Percentiles rank a stretch among this genome's conserved stretches.
phyloP scores from a whole-genome alignment of 2,113 vertebrate genomes.

The Lethenteron reissneri region DNA sequence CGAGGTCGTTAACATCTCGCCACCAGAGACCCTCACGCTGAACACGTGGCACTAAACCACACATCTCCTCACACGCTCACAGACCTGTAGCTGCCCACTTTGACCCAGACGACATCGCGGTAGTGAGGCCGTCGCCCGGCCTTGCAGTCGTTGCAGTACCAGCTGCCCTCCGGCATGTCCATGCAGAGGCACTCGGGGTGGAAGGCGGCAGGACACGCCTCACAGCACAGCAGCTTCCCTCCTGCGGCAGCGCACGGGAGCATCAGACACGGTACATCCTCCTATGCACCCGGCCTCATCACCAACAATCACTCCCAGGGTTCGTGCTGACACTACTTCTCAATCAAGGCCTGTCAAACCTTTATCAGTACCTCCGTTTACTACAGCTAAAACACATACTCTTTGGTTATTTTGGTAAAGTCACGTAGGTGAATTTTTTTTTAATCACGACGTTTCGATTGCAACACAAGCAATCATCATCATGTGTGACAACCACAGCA shows the following conservation, averaged over 20 bases:
- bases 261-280: background rate
- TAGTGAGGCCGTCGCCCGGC: conserved; percentile 83
- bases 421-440: too few relatives aligned
- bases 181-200: conserved; percentile 94
- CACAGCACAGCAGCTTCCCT: conserved; percentile 88
- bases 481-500: too few relatives aligned
- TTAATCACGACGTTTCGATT: too few relatives aligned
- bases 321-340: too few relatives aligned
- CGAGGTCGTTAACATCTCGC: too few relatives aligned
- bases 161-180: conserved; percentile 90
- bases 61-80: conserved; percentile 11
- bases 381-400: too few relatives aligned
- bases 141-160: conserved; percentile 96
- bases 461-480: too few relatives aligned
- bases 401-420: too few relatives aligned
- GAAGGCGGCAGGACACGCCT: conserved; percentile 88
- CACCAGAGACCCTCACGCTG: too few relatives aligned
- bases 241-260: conserved; percentile 25
- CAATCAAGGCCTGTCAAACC: too few relatives aligned
- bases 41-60: too few relatives aligned
- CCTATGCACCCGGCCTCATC: background rate
- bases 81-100: conserved; percentile 90
- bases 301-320: background rate
- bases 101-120: conserved; percentile 92
- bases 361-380: too few relatives aligned